These are phyloP conservation scores for Choristoneura rosaceana DNA, from an alignment of 2,888 invertebrate species.

Conservation along the genomic window DNA sequence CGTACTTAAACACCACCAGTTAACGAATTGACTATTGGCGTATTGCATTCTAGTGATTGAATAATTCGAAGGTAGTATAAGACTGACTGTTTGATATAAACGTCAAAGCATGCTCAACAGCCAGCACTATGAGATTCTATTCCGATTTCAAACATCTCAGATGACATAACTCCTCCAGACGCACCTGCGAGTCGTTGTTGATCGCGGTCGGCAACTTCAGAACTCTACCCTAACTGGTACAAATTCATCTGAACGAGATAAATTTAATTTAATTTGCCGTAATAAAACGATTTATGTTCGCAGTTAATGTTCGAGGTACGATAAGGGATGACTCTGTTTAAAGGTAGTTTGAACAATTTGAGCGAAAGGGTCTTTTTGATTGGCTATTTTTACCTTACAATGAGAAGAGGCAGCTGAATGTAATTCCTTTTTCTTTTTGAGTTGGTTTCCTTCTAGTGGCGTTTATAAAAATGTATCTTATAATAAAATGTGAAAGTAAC, in stretches of 20 bases:
- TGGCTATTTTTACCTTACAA: constrained; percentile 6
- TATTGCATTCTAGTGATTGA: no score
- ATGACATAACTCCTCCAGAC: no score
- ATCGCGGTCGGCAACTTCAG: background rate
- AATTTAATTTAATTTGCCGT: constrained; percentile 49
- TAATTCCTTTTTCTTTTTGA: background rate
- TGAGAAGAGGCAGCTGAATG: background rate
- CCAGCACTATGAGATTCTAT: no score
- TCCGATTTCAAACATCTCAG: no score
- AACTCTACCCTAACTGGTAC: constrained; percentile 11
- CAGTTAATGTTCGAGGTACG: constrained; percentile 35
- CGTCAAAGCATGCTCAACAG: no score
- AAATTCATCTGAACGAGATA: constrained; percentile 44
- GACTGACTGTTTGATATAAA: no score
- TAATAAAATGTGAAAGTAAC: no score
- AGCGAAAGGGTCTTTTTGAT: background rate
- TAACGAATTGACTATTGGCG: no score
- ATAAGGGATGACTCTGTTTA: constrained; percentile 31
- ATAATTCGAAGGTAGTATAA: no score
- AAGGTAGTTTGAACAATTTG: constrained; percentile 21
- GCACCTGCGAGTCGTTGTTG: background rate
- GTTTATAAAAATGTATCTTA: no score
- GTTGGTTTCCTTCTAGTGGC: background rate
- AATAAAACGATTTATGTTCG: constrained; percentile 39
- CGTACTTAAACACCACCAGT: no score